Conservation (phyloP, 2,113 vertebrate genomes). For the Austrofundulus limnaeus region DNA sequence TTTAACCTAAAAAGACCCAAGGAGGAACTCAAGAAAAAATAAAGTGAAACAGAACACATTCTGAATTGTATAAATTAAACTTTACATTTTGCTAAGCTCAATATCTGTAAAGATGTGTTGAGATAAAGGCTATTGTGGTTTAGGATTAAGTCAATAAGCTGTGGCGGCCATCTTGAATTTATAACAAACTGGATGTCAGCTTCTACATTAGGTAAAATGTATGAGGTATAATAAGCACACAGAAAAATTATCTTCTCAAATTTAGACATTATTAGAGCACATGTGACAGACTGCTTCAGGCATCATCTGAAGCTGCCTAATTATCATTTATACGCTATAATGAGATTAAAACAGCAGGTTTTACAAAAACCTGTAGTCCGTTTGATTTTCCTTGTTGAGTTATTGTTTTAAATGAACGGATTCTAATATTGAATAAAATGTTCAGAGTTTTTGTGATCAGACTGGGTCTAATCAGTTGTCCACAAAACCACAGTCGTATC, state of each 20-base stretch:
- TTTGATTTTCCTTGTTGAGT: background rate
- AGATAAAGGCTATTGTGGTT: no score
- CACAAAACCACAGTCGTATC: background rate
- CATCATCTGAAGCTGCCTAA: background rate
- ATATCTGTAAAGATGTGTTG: no score
- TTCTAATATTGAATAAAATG: background rate
- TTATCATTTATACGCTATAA: no score
- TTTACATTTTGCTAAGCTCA: background rate
- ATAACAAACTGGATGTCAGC: no score
- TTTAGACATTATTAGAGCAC: no score
- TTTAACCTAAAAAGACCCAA: constrained; percentile 55
- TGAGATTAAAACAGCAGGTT: background rate
- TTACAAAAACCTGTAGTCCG: background rate
- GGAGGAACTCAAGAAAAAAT: constrained; percentile 29
- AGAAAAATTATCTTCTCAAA: no score
- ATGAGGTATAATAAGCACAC: background rate
- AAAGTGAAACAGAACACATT: constrained; percentile 21
- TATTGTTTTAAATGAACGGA: background rate
- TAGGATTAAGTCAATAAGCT: no score
- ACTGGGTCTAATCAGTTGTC: no score
- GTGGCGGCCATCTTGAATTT: background rate
- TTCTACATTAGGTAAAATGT: background rate
- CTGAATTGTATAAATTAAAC: background rate
- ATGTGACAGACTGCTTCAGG: background rate
- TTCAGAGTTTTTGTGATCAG: background rate